Evolutionary conservation across 2,797 vertebrate species (phyloP).

Genomic region (Enteromius afrohamiltoni): DNA sequence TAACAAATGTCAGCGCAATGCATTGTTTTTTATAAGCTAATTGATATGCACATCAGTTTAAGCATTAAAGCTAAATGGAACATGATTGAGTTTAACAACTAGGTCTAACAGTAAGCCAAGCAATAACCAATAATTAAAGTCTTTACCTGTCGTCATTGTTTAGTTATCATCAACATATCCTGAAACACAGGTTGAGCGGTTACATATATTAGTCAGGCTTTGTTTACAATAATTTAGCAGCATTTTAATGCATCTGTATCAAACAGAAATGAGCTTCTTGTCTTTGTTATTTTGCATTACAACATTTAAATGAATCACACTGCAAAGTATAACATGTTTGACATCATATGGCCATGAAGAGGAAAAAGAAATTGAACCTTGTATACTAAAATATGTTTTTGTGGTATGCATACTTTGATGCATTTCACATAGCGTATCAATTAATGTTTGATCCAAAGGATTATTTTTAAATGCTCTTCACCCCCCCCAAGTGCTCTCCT

Average conservation of each 20-base stretch:
- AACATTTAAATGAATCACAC: constrained; percentile 2
- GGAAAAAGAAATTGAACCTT: not conserved
- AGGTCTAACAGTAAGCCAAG: not conserved
- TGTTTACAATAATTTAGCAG: not conserved
- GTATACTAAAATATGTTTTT: not conserved
- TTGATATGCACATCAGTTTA: constrained; percentile 20
- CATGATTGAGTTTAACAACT: constrained; percentile 9
- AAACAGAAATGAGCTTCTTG: not conserved
- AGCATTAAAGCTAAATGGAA: constrained; percentile 24
- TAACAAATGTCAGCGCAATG: not conserved
- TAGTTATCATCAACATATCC: constrained; percentile 38
- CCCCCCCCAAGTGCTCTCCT: not conserved
- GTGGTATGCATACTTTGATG: not conserved
- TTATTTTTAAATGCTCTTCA: not conserved
- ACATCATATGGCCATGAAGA: not conserved
- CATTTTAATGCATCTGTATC: not conserved
- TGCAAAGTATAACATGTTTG: not conserved
- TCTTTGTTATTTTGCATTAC: not conserved
- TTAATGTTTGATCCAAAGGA: not conserved
- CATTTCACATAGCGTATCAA: not conserved
- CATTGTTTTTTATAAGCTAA: not conserved
- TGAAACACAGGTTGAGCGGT: constrained; percentile 38
- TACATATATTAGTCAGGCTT: constrained; percentile 29
- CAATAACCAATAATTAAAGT: constrained; percentile 20
- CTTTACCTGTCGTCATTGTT: constrained; percentile 24